Percentiles rank a stretch among this genome's conserved stretches.
phyloP scores from a whole-genome alignment of 2,888 invertebrate genomes.

The Stenurella melanura region DNA sequence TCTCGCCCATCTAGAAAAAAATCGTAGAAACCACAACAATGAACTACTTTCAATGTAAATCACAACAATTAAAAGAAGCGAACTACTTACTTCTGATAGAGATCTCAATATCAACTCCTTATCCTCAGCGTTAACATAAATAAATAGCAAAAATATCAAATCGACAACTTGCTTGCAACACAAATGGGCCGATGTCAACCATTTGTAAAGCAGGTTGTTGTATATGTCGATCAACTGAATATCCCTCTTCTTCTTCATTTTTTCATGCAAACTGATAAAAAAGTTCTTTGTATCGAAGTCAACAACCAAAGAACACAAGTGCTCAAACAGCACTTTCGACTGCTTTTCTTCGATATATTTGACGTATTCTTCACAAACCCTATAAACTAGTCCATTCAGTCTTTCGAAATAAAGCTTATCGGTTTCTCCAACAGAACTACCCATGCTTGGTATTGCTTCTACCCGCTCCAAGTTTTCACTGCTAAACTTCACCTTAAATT shows the following conservation, averaged over 20 bases:
- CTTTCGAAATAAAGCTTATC: constrained; percentile 72
- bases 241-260: constrained; percentile 56
- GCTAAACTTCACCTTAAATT: constrained; percentile 71
- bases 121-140: constrained; percentile 75
- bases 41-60: too few relatives aligned
- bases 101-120: constrained; percentile 76
- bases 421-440: constrained; percentile 32
- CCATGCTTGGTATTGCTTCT: constrained; percentile 37
- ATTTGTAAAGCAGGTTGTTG: constrained; percentile 66
- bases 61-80: too few relatives aligned
- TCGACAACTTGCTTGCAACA: constrained; percentile 77
- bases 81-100: constrained; percentile 74
- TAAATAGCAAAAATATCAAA: constrained; percentile 78
- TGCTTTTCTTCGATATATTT: constrained; percentile 74
- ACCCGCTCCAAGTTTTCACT: constrained; percentile 44
- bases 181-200: constrained; percentile 75
- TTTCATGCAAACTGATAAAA: constrained; percentile 72
- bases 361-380: constrained; percentile 76
- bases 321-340: constrained; percentile 73
- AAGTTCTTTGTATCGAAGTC: constrained; percentile 77
- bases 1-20: too few relatives aligned
- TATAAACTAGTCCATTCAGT: constrained; percentile 73
- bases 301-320: constrained; percentile 75
- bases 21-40: too few relatives aligned
- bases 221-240: constrained; percentile 63